These are phyloP conservation scores for Drosophila nikananu DNA, from an alignment of 1,140 invertebrate species.

Conservation along the genomic window DNA sequence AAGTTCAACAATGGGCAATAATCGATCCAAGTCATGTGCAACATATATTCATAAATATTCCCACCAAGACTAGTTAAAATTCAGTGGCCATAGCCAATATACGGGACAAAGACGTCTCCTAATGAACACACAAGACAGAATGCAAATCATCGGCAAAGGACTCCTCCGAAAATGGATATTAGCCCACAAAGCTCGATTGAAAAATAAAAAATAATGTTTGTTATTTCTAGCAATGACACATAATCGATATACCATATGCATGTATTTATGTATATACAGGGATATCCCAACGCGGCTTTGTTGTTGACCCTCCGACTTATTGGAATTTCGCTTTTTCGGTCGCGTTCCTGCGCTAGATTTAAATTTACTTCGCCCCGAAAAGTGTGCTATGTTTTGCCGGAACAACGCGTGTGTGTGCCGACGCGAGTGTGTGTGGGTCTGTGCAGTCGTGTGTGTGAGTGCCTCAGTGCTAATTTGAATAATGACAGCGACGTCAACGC, in stretches of 20 bases:
- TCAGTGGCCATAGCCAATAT: neutral
- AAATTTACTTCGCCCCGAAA: slow-evolving; percentile 45
- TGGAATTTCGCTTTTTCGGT: slow-evolving; percentile 52
- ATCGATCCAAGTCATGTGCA: neutral
- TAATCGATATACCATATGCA: slow-evolving; percentile 33
- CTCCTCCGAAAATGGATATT: slow-evolving; percentile 1
- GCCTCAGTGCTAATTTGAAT: slow-evolving; percentile 79
- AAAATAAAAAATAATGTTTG: slow-evolving; percentile 25
- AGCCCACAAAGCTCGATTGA: neutral
- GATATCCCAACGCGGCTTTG: slow-evolving; percentile 18
- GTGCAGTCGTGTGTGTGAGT: slow-evolving; percentile 62
- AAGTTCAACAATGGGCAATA: neutral
- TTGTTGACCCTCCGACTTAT: slow-evolving; percentile 64
- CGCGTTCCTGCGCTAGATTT: slow-evolving; percentile 31
- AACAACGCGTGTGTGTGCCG: slow-evolving; percentile 43
- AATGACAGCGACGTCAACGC: slow-evolving; percentile 79
- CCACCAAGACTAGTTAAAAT: neutral
- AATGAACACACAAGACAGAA: slow-evolving; percentile 4
- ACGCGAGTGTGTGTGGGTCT: slow-evolving; percentile 15
- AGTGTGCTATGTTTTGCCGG: slow-evolving; percentile 59
- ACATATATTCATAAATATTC: neutral
- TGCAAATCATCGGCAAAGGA: slow-evolving; percentile 5
- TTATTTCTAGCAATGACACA: slow-evolving; percentile 20
- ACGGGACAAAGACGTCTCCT: neutral
- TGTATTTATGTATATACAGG: slow-evolving; percentile 3